A percentile compares a stretch with the other conserved stretches of the same genome.
Evolutionary conservation across 2,797 vertebrate genomes (phyloP).

Genomic region (Chrysocyon brachyurus): DNA sequence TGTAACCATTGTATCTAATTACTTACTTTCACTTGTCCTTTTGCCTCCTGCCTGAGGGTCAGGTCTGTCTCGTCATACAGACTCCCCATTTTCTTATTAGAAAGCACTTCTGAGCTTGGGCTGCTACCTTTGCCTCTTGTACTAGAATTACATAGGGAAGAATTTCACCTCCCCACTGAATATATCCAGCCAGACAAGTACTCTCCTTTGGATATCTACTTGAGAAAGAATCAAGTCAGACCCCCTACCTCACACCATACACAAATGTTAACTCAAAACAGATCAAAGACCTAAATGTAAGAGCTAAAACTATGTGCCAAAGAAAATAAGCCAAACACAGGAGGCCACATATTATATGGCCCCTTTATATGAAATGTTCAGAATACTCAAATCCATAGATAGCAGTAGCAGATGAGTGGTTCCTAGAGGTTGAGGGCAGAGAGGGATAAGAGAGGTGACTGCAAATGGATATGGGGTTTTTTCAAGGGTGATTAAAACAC

Average conservation of each 20-base stretch:
- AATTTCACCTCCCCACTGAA: neutral
- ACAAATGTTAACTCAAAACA: neutral
- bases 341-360: neutral
- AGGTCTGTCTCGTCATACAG: neutral
- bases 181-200: slow-evolving; percentile 8
- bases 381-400: neutral
- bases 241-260: neutral
- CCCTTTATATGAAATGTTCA: neutral
- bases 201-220: neutral
- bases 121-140: neutral
- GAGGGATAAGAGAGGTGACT: neutral
- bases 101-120: neutral
- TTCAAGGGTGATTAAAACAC: neutral
- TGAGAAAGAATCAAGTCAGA: neutral
- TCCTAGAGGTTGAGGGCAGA: neutral
- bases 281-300: neutral
- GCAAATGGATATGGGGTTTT: neutral
- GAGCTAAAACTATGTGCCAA: neutral
- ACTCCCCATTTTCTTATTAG: neutral
- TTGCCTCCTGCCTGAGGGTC: neutral
- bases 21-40: neutral
- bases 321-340: neutral
- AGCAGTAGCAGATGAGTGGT: neutral
- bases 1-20: neutral
- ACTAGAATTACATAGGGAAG: slow-evolving; percentile 37